A percentile compares a stretch with the other conserved stretches of the same genome.
phyloP scores from a whole-genome alignment of 2,888 invertebrate species.

The Lasioglossum morio region DNA sequence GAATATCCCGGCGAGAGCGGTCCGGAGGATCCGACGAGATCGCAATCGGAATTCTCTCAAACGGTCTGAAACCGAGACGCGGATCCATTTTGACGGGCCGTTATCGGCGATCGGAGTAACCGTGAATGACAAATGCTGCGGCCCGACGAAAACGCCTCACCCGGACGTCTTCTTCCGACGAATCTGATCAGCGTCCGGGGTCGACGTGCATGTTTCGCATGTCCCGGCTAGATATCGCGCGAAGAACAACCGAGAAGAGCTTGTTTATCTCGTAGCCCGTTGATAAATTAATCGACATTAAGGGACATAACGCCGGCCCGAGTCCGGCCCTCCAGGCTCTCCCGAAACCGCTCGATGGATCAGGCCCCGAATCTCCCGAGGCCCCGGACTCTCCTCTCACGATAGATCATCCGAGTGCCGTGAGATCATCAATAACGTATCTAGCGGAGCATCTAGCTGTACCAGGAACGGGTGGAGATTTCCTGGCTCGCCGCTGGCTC shows the following conservation, averaged over 20 bases:
- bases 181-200: conserved; percentile 4
- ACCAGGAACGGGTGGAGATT: conserved; percentile 31
- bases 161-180: conserved; percentile 50
- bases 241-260: conserved; percentile 63
- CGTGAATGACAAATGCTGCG: conserved; percentile 73
- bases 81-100: conserved; percentile 42
- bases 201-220: conserved; percentile 45
- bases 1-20: background rate
- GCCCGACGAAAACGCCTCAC: conserved; percentile 36
- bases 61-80: conserved; percentile 11
- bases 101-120: conserved; percentile 67
- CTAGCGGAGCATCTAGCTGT: conserved; percentile 59
- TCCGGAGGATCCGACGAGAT: conserved; percentile 12
- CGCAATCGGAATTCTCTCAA: conserved; percentile 36
- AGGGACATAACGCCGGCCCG: conserved; percentile 66
- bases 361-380: conserved; percentile 64
- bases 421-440: conserved; percentile 70
- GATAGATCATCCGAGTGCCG: conserved; percentile 58
- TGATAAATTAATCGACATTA: conserved; percentile 83
- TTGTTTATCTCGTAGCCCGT: conserved; percentile 70
- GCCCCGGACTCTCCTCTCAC: conserved; percentile 21
- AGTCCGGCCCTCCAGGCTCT: conserved; percentile 52
- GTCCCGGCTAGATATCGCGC: conserved; percentile 70
- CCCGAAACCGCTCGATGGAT: conserved; percentile 78
- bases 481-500: background rate